Evolutionary conservation across 2,888 invertebrate genomes (phyloP).

Genomic region (Hemicrepidius hirtus): DNA sequence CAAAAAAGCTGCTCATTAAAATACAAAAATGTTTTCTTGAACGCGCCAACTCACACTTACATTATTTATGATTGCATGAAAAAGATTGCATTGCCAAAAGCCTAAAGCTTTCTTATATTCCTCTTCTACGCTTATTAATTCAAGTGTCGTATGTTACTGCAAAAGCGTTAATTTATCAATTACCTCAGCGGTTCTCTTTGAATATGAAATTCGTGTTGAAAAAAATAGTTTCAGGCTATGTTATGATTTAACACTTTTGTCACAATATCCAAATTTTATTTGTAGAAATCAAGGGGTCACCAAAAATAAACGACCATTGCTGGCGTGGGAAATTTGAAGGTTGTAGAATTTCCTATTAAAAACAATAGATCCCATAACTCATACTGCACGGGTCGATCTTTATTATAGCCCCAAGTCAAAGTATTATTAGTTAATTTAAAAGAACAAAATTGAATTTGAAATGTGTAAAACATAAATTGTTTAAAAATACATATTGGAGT

Average conservation of each 20-base stretch:
- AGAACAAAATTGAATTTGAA: conserved; percentile 59
- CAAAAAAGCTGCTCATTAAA: conserved; percentile 22
- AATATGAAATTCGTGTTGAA: conserved; percentile 4
- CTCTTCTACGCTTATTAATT: conserved; percentile 33
- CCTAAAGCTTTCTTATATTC: conserved; percentile 12
- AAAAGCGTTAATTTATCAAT: conserved; percentile 46
- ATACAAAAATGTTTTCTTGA: conserved; percentile 25
- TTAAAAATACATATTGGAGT: conserved; percentile 44
- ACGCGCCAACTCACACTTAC: conserved; percentile 11
- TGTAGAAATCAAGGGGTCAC: conserved; percentile 14
- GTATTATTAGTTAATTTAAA: conserved; percentile 58
- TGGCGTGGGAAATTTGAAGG: conserved; percentile 55
- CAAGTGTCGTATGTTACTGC: conserved; percentile 31
- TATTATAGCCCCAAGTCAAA: conserved; percentile 45
- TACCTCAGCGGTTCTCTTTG: conserved; percentile 33
- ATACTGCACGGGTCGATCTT: conserved; percentile 50
- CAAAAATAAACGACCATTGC: conserved; percentile 20
- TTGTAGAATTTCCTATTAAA: conserved; percentile 55
- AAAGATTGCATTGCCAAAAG: conserved; percentile 11
- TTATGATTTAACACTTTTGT: conserved; percentile 50
- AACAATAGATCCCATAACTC: conserved; percentile 56
- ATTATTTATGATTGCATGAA: conserved; percentile 39
- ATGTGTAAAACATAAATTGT: conserved; percentile 57
- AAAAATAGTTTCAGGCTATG: conserved; percentile 47
- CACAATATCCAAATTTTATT: conserved; percentile 45